A percentile compares a stretch with the other conserved stretches of the same genome.
Evolutionary conservation across 2,888 invertebrate species (phyloP).

Genomic region (Elysia crispata): DNA sequence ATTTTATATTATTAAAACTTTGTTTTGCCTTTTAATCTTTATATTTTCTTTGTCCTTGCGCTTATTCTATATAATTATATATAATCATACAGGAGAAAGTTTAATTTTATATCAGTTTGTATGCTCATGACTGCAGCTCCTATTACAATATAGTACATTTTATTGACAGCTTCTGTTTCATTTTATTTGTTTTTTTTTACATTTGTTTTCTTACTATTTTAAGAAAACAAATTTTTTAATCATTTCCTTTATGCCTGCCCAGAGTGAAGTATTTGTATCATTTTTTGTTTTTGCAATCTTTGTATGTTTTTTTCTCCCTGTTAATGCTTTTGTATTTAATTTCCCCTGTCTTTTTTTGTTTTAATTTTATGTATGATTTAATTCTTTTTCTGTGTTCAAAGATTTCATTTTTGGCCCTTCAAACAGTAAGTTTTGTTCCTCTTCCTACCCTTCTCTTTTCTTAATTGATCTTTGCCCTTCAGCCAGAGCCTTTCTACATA

Average conservation of each 20-base stretch:
- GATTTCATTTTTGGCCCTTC: constrained; percentile 1
- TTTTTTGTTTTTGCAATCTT: too few relatives aligned
- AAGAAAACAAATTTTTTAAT: too few relatives aligned
- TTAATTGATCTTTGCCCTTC: neutral
- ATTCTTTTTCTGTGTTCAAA: neutral
- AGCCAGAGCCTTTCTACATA: neutral
- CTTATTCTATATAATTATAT: too few relatives aligned
- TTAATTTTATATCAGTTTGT: neutral
- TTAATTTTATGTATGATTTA: neutral
- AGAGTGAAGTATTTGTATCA: too few relatives aligned
- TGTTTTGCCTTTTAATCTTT: too few relatives aligned
- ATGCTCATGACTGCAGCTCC: neutral
- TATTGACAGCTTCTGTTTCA: neutral
- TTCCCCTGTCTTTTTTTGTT: neutral
- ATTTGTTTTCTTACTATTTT: too few relatives aligned
- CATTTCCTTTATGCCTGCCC: too few relatives aligned
- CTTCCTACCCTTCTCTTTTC: neutral
- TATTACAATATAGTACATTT: neutral
- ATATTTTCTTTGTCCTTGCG: too few relatives aligned
- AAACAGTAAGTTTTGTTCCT: neutral
- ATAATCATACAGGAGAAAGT: neutral
- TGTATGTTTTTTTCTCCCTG: too few relatives aligned
- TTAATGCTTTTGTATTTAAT: too few relatives aligned
- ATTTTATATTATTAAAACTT: too few relatives aligned
- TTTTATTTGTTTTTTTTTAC: too few relatives aligned